A percentile compares a stretch with the other conserved stretches of the same genome.
Evolutionary conservation across 2,888 invertebrate genomes (phyloP).

Genomic region (Cheilosia vernalis): DNA sequence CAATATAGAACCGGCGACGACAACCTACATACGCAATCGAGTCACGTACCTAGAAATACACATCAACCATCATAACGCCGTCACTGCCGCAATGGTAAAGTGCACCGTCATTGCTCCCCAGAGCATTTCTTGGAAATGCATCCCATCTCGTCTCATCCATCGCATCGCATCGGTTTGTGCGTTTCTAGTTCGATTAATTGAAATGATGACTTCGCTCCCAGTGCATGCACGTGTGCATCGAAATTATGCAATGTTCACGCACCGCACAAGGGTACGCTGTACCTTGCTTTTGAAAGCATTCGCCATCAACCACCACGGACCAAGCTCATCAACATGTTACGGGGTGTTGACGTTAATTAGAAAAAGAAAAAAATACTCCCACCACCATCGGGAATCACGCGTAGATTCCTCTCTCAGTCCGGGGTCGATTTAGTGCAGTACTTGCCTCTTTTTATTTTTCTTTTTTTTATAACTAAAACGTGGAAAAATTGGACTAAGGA

Average conservation of each 20-base stretch:
- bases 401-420: conserved; percentile 4
- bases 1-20: neutral
- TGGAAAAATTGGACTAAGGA: conserved; percentile 12
- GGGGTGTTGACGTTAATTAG: conserved; percentile 50
- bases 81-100: neutral
- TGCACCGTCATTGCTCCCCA: conserved; percentile 6
- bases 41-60: neutral
- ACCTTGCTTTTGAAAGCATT: neutral
- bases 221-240: conserved; percentile 25
- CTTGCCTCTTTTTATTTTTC: neutral
- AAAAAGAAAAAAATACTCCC: conserved; percentile 27
- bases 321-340: conserved; percentile 28
- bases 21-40: conserved; percentile 8
- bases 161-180: conserved; percentile 13
- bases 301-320: neutral
- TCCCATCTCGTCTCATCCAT: conserved; percentile 1
- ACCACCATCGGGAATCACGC: conserved; percentile 9
- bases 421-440: conserved; percentile 5
- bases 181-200: conserved; percentile 45
- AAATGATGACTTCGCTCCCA: conserved; percentile 21
- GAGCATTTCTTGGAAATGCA: conserved; percentile 31
- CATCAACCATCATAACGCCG: too few relatives aligned
- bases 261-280: neutral
- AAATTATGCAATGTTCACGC: conserved; percentile 29
- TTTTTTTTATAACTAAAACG: neutral